phyloP scores from a whole-genome alignment of 2,888 invertebrate species.

The Callosobruchus maculatus region DNA sequence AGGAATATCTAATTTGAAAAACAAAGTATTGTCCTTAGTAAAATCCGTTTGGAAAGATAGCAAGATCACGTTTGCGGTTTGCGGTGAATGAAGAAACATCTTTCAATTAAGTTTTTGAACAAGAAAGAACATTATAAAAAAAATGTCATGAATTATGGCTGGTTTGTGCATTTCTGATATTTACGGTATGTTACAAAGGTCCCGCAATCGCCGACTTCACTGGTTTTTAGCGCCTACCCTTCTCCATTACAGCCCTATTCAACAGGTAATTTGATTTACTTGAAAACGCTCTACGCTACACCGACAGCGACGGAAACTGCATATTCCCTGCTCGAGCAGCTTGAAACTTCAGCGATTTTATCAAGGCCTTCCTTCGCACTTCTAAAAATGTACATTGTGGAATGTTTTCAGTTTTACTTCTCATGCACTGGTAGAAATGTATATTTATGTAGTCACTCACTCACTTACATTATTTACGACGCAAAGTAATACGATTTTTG shows the following conservation, averaged over 20 bases:
- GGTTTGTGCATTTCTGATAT: not conserved
- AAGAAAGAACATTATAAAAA: no score
- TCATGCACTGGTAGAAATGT: not conserved
- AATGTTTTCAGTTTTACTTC: not conserved
- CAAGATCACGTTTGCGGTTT: no score
- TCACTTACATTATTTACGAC: no score
- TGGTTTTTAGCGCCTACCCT: not conserved
- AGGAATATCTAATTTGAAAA: no score
- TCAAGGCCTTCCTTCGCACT: not conserved
- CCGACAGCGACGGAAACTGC: not conserved
- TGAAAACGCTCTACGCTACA: not conserved
- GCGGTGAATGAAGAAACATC: no score
- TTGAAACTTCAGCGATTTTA: not conserved
- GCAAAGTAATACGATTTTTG: no score
- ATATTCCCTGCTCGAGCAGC: not conserved
- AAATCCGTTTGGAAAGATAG: no score
- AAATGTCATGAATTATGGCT: no score
- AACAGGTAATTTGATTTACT: not conserved
- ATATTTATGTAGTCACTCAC: no score
- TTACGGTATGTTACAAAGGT: not conserved
- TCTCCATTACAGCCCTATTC: not conserved
- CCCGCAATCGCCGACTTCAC: not conserved
- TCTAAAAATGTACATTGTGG: not conserved
- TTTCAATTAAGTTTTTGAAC: no score
- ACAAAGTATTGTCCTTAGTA: no score